Evolutionary conservation across 2,888 invertebrate genomes (phyloP), one percentile per base, ranked within the genome.

Genomic region (Incurvaria masculella): DNA sequence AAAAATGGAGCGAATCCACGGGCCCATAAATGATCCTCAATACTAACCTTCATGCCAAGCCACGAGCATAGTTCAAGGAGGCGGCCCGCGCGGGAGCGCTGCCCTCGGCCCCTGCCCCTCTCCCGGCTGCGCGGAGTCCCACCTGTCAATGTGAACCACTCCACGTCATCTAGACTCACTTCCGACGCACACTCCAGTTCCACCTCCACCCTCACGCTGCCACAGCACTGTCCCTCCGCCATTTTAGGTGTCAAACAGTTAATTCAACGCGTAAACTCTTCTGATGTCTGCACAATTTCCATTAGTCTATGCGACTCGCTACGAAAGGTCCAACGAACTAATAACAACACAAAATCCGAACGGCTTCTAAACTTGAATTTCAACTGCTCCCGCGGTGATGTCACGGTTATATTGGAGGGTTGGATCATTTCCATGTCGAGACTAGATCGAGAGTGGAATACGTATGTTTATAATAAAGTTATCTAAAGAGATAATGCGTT

Each of bases 141-240:
- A 56, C 68, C 76, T 75, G 73, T 62, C 38, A 73, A 67, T 57
- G 68, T 59, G 59, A 73, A 71, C 72, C 71, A 74, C 51, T 73
- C 69, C 54, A 72, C 60, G 21, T 73, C 70, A 65, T 58, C 65
- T 41, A 72, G 54, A 47, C 55, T 59, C 11, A 63, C 58, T 41
- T 72, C 68, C n/a, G 66, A 33, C 42, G 61, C 68, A 57, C 66
- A 67, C 42, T 72, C 72, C 51, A 71, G 62, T 55, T 72, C 70
- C 46, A 72, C 62, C 57, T 71, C 71, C 18, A 73, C 54, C 54
- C 61, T 68, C 21, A 72, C 57, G 57, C 56, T 56, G 49, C 58
- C n/a, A n/a, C n/a, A n/a, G n/a, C n/a, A n/a, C n/a, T n/a, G n/a
- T n/a, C n/a, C n/a, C n/a, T n/a, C n/a, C n/a, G n/a, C n/a, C n/a